Conservation (phyloP, 2,888 invertebrate species). For the Pelosia muscerda region DNA sequence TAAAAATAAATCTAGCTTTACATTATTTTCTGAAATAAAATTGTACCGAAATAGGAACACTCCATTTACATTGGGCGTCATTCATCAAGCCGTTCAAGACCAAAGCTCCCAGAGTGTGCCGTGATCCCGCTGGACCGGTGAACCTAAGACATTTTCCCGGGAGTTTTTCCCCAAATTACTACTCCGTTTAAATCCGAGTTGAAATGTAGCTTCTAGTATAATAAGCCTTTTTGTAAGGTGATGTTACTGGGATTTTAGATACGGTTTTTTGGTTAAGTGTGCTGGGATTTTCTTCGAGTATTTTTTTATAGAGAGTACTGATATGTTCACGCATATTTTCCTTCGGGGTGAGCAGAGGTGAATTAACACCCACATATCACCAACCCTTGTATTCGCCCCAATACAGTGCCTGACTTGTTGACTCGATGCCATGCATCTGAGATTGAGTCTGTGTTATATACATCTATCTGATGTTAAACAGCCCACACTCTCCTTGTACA, state of each 20-base stretch:
- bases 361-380: too few species aligned
- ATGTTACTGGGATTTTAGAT: constrained; percentile 11
- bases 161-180: constrained; percentile 53
- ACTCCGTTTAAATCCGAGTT: constrained; percentile 46
- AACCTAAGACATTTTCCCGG: constrained; percentile 11
- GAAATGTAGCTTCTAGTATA: constrained; percentile 46
- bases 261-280: neutral
- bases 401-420: too few species aligned
- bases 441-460: too few species aligned
- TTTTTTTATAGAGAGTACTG: too few species aligned
- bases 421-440: too few species aligned
- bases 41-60: constrained; percentile 10
- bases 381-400: too few species aligned
- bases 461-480: too few species aligned
- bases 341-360: too few species aligned
- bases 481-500: too few species aligned
- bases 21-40: neutral
- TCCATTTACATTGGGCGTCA: constrained; percentile 48
- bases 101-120: constrained; percentile 58
- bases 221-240: constrained; percentile 41
- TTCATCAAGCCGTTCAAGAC: constrained; percentile 61
- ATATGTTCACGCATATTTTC: too few species aligned
- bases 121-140: constrained; percentile 45
- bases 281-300: neutral
- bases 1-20: constrained; percentile 3